These are phyloP conservation scores for Drosophila carrolli DNA, from an alignment of 1,140 invertebrate species.

Conservation along the genomic window DNA sequence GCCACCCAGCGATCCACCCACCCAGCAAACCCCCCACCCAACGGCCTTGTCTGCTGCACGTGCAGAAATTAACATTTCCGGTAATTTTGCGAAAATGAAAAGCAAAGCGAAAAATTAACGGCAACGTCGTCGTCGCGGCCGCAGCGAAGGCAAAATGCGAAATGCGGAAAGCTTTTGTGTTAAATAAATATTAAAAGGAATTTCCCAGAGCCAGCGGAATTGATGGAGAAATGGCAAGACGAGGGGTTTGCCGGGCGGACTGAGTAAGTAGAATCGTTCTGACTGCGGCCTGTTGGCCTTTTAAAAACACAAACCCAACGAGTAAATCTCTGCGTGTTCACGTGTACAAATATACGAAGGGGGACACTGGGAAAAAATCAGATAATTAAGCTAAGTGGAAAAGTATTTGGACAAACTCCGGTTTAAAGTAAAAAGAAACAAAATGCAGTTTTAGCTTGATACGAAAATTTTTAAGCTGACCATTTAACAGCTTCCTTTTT, in stretches of 20 bases:
- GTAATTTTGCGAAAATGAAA: constrained; percentile 84
- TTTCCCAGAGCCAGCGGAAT: constrained; percentile 57
- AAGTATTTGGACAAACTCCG: no score
- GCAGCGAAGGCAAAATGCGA: constrained; percentile 56
- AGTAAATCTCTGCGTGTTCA: constrained; percentile 58
- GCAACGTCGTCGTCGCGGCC: constrained; percentile 48
- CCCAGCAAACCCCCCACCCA: constrained; percentile 3
- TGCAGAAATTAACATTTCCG: constrained; percentile 84
- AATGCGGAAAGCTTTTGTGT: constrained; percentile 82
- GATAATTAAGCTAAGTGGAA: no score
- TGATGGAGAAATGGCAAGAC: constrained; percentile 22
- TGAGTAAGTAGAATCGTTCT: constrained; percentile 51
- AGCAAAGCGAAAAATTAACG: constrained; percentile 83
- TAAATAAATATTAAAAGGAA: constrained; percentile 83
- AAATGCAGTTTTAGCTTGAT: no score
- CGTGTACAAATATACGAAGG: constrained; percentile 12
- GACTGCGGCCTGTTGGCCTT: constrained; percentile 63
- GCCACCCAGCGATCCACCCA: constrained; percentile 28
- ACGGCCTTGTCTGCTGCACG: constrained; percentile 65
- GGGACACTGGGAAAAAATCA: constrained; percentile 8
- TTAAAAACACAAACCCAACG: constrained; percentile 64
- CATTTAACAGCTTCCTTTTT: no score
- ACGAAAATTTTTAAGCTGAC: no score
- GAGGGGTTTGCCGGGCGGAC: neutral
- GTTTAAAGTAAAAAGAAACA: no score